Evolutionary conservation across 1,140 invertebrate genomes (phyloP).

Genomic region (Drosophila sproati): DNA sequence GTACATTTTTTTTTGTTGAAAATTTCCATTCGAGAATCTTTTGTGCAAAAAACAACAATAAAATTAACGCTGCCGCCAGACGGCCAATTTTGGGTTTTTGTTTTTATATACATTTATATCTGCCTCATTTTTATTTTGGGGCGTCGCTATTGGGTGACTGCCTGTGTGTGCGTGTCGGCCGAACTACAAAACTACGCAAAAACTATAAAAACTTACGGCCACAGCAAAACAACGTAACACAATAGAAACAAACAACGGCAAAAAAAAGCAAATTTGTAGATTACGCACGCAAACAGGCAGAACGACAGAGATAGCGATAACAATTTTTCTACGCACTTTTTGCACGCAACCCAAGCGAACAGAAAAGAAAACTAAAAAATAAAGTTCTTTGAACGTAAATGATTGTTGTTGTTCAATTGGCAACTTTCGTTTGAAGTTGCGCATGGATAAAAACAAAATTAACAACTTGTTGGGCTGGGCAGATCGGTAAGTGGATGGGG

Average conservation of each 20-base stretch:
- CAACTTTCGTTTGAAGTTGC: conserved; percentile 60
- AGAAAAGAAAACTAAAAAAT: conserved; percentile 21
- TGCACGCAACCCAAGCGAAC: conserved; percentile 5
- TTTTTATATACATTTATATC: conserved; percentile 16
- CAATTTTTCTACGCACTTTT: conserved; percentile 66
- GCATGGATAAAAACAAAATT: conserved; percentile 57
- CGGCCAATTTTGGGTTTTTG: conserved; percentile 34
- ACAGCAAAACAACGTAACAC: conserved; percentile 49
- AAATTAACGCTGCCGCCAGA: conserved; percentile 40
- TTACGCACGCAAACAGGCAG: conserved; percentile 56
- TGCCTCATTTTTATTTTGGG: conserved; percentile 1
- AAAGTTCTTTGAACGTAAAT: conserved; percentile 38
- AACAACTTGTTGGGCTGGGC: conserved; percentile 48
- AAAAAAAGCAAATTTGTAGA: conserved; percentile 46
- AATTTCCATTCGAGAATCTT: conserved; percentile 41
- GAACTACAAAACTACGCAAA: conserved; percentile 64
- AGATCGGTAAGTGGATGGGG: conserved; percentile 11
- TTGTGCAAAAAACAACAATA: conserved; percentile 29
- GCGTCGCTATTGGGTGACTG: conserved; percentile 23
- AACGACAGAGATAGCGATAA: background rate
- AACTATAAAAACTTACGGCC: conserved; percentile 61
- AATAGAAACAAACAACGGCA: conserved; percentile 28
- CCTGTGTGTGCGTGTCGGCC: conserved; percentile 11
- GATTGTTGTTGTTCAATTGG: conserved; percentile 57
- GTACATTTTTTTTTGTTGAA: conserved; percentile 21